These are phyloP conservation scores for Rhinolophus sinicus DNA, from an alignment of 2,113 vertebrate genomes.

Conservation along the genomic window DNA sequence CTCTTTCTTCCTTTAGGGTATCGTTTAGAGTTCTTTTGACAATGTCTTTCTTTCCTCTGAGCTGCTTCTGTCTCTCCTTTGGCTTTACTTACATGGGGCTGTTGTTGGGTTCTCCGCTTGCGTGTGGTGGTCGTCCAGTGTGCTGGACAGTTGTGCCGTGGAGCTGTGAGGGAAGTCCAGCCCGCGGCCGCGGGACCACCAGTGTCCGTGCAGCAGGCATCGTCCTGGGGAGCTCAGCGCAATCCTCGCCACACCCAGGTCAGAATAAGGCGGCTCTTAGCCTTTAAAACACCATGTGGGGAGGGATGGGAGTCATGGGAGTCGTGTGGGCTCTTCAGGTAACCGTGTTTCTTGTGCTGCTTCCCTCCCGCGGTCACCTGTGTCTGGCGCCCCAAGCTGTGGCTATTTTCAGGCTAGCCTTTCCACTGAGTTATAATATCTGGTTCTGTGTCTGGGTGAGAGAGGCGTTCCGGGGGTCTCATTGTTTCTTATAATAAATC, in stretches of 20 bases:
- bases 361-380: neutral
- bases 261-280: neutral
- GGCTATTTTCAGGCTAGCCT: neutral
- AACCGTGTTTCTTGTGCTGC: neutral
- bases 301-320: too few species aligned
- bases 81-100: neutral
- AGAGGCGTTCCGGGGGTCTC: neutral
- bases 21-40: neutral
- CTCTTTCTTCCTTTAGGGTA: neutral
- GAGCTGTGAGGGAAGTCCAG: neutral
- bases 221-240: too few species aligned
- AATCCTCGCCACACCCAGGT: too few species aligned
- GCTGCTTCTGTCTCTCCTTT: neutral
- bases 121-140: too few species aligned
- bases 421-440: neutral
- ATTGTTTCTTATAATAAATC: neutral
- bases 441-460: neutral
- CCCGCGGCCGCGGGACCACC: neutral
- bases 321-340: neutral
- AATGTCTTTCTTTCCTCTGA: neutral
- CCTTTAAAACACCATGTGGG: neutral
- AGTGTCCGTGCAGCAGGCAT: neutral
- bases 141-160: neutral
- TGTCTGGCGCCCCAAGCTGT: neutral
- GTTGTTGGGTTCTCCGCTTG: neutral